Evolutionary conservation across 2,113 vertebrate genomes (phyloP), one percentile per base, ranked within the genome.

Genomic region (Apus apus): DNA sequence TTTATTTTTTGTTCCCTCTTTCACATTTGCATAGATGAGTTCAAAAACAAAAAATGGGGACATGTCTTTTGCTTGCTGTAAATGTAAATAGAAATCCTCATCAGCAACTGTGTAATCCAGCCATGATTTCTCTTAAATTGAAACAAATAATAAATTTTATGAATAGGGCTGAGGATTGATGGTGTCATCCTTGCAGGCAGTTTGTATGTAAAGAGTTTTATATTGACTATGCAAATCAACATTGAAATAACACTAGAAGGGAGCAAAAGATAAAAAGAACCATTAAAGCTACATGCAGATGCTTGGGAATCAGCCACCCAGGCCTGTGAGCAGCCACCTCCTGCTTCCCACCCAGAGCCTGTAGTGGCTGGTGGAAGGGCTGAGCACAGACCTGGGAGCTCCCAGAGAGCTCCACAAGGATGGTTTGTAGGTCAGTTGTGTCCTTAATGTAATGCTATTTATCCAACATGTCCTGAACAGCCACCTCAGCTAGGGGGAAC

Each of bases 81-180:
- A 91, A 89, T 90, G 87, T 93, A 97, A 94, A 83, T 95, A 92
- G 88, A 87, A 96, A 95, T 91, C 93, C 95, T 94, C 92, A 88
- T 94, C 93, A 95, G 82, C 53, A 62, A 86, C 82, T 74, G 92
- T 89, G 81, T 95, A 95, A 96, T 93, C 94, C 43, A 0, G 64
- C 91, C 90, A 62, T 90, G 87, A 96, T 96, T 65, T 93, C 91
- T 85, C 79, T 64, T 51, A 93, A 88, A 91, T 81, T 88, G 95
- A 94, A 93, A 88, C 85, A 94, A 94, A 86, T 93, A 87, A 94
- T 91, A 95, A 76, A 85, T 91, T 50, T 90, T 58, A 78, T 93
- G 93, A 90, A 75, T 73, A 80, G 87, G 91, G 87, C 75, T 10
- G 75, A 56, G 90, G 95, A 94, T 90, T 91, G 93, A 74, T 91